Conservation (phyloP, 2,797 vertebrate species). For the Neosilurus mollespiculum region DNA sequence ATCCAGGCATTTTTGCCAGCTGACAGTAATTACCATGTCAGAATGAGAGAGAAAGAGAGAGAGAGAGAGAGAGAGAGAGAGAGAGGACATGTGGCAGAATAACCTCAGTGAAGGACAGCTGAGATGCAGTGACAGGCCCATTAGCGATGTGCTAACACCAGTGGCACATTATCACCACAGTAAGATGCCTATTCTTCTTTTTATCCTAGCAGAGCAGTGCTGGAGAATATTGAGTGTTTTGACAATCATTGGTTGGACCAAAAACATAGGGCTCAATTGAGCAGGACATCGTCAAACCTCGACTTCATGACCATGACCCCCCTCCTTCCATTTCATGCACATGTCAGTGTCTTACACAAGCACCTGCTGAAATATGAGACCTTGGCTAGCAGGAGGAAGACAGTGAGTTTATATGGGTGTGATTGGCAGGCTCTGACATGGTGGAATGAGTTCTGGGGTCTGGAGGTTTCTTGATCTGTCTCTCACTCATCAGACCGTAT, state of each 20-base stretch:
- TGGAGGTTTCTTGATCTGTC: conserved; percentile 51
- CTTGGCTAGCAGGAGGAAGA: background rate
- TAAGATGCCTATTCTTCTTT: conserved; percentile 24
- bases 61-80: background rate
- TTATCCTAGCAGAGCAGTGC: conserved; percentile 12
- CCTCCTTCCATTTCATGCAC: background rate
- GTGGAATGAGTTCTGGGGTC: conserved; percentile 50
- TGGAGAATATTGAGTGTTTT: conserved; percentile 13
- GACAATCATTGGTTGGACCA: background rate
- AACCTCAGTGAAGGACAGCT: conserved; percentile 35
- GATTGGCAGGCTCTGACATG: conserved; percentile 47
- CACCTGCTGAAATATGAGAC: conserved; percentile 27
- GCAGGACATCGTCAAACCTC: background rate
- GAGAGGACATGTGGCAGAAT: conserved; percentile 3
- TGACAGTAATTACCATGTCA: conserved; percentile 53
- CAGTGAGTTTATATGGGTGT: conserved; percentile 31
- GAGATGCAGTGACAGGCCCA: conserved; percentile 35
- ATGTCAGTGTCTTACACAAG: conserved; percentile 17
- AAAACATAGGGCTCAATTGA: conserved; percentile 1
- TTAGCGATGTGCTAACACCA: conserved; percentile 37
- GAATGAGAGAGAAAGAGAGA: conserved; percentile 1
- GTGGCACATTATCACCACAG: conserved; percentile 5
- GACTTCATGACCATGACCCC: conserved; percentile 9
- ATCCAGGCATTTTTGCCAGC: conserved; percentile 47
- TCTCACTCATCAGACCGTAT: conserved; percentile 53